Evolutionary conservation across 2,888 invertebrate genomes (phyloP), one percentile per base, ranked within the genome.

Genomic region (Drosophila borborema): DNA sequence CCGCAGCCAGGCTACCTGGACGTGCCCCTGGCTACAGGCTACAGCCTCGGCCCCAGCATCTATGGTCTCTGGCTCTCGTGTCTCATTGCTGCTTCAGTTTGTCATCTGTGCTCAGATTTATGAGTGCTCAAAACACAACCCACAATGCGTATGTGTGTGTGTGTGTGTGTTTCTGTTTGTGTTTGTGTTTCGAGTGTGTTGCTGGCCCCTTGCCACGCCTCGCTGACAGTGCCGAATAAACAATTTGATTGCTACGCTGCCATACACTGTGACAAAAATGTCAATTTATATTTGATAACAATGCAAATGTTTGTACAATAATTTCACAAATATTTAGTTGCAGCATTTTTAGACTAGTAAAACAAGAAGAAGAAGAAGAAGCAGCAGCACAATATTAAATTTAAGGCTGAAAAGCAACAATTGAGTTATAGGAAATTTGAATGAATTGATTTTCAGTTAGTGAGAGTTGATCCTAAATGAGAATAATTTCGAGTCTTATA

Each of bases 121-220:
- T 81, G 81, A 77, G 70, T 74, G 67, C 64, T 68, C 74, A 70
- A 36, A 36, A 64, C 68, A 63, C 64, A 65, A 53, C 74, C 64
- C 62, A 70, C 64, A 61, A 63, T 60, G 66, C 41, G 68, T 18
- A 31, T 68, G 38, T 64, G 41, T 53, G 20, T 65, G 43, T 65
- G 43, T 61, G 45, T 40, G 36, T 55, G 36, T 66, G 41, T 51
- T n/a, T 68, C 38, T 70, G 46, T 70, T 43, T 64, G 51, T 63
- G 20, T 66, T 28, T 72, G 28, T 48, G 45, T 55, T 54, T 49
- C 23, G 18, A 41, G 56, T 55, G 48, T 45, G 58, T 46, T 28
- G 61, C 40, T 64, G 72, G 56, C 80, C 80, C 77, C 80, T 77
- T 80, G 80, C 69, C 74, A 77, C 62, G 80, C 74, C 79, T 74